A percentile compares a stretch with the other conserved stretches of the same genome.
phyloP scores from a whole-genome alignment of 2,888 invertebrate genomes.

The Tineola bisselliella region DNA sequence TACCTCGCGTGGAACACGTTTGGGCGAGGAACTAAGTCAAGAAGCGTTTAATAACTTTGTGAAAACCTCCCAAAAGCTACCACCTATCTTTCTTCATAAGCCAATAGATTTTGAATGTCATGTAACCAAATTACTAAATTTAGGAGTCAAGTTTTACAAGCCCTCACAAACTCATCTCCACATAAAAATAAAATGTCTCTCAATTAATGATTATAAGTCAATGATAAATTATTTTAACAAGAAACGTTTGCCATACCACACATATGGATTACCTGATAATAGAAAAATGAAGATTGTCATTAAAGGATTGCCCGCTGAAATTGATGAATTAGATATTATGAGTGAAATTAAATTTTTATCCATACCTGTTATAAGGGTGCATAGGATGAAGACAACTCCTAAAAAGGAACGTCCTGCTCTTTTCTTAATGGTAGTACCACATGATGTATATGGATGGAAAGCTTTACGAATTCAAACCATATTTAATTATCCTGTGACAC shows the following conservation, averaged over 20 bases:
- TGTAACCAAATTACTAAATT: slow-evolving; percentile 24
- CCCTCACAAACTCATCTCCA: slow-evolving; percentile 23
- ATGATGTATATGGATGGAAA: slow-evolving; percentile 27
- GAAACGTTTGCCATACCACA: slow-evolving; percentile 36
- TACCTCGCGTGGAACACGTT: slow-evolving; percentile 18
- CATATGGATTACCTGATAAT: slow-evolving; percentile 35
- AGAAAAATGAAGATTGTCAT: slow-evolving; percentile 40
- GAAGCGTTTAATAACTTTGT: slow-evolving; percentile 28
- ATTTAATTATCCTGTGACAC: slow-evolving; percentile 28
- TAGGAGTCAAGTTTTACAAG: slow-evolving; percentile 30
- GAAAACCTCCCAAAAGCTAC: slow-evolving; percentile 27
- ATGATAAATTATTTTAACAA: slow-evolving; percentile 33
- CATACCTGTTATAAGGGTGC: slow-evolving; percentile 36
- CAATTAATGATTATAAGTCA: slow-evolving; percentile 30
- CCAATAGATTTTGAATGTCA: slow-evolving; percentile 24
- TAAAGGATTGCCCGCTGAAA: slow-evolving; percentile 32
- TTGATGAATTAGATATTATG: slow-evolving; percentile 27
- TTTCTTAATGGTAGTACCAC: slow-evolving; percentile 34
- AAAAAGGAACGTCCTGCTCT: slow-evolving; percentile 23
- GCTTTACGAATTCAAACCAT: slow-evolving; percentile 29
- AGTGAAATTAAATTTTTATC: slow-evolving; percentile 27
- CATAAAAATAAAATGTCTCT: slow-evolving; percentile 29
- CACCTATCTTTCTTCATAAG: slow-evolving; percentile 36
- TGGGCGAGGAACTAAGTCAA: slow-evolving; percentile 20
- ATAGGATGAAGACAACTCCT: slow-evolving; percentile 33